These are phyloP conservation scores for Junco hyemalis DNA, from an alignment of 2,113 vertebrate genomes.

Conservation along the genomic window DNA sequence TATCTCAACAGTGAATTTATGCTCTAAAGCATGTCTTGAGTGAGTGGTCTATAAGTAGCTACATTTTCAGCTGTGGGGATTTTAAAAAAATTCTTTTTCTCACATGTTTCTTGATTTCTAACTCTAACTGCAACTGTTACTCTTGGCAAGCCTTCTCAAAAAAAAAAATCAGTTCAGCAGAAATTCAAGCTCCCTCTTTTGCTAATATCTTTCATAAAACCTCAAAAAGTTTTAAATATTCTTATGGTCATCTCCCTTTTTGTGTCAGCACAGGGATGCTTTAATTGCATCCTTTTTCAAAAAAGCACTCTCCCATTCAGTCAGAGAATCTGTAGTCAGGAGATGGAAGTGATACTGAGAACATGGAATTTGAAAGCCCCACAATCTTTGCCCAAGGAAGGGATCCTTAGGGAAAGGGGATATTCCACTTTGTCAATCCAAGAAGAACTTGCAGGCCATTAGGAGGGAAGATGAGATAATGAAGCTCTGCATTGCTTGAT, in stretches of 20 bases:
- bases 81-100: background rate
- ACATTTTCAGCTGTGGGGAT: background rate
- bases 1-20: background rate
- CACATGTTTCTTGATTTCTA: background rate
- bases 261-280: rapidly evolving
- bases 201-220: background rate
- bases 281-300: background rate
- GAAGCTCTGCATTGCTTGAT: background rate
- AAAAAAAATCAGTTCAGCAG: background rate
- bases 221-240: background rate
- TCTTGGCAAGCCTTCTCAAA: background rate
- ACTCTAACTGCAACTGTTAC: background rate
- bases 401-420: background rate
- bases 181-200: background rate
- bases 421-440: background rate
- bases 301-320: background rate
- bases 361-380: background rate
- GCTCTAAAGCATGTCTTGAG: background rate
- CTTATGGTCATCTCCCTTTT: background rate
- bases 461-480: background rate
- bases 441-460: background rate
- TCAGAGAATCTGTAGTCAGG: background rate
- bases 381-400: background rate
- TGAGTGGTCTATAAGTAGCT: background rate
- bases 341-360: background rate